A percentile compares a stretch with the other conserved stretches of the same genome.
phyloP scores from a whole-genome alignment of 2,113 vertebrate species.

The Pteronura brasiliensis region DNA sequence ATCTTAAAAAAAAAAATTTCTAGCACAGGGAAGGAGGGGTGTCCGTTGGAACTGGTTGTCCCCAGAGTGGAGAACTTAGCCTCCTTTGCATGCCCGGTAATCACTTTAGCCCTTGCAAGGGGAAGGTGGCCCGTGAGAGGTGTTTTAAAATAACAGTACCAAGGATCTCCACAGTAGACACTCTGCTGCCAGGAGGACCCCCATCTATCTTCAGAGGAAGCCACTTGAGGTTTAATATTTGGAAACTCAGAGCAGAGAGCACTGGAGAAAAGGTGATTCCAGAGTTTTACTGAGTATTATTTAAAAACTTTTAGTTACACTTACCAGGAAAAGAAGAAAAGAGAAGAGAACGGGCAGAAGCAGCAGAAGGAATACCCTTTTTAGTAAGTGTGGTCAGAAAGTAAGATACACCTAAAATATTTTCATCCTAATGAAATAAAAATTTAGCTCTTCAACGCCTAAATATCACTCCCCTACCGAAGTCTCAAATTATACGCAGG shows the following conservation, averaged over 20 bases:
- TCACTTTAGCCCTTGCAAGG: background rate
- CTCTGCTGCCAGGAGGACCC: background rate
- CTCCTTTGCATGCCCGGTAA: background rate
- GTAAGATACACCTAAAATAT: constrained; percentile 1
- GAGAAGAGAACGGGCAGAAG: background rate
- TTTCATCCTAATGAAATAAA: background rate
- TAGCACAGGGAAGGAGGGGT: background rate
- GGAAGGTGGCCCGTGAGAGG: background rate
- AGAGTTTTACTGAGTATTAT: background rate
- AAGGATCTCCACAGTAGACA: background rate
- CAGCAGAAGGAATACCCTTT: background rate
- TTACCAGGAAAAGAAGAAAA: background rate
- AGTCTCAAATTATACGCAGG: background rate
- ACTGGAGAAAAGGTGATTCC: background rate
- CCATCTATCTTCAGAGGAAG: background rate
- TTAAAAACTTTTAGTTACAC: background rate
- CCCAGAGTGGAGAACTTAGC: background rate
- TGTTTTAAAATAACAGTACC: constrained; percentile 32
- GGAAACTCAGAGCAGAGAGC: background rate
- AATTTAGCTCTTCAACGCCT: background rate
- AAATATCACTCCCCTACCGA: background rate
- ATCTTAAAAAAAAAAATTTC: background rate
- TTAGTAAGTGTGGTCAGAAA: background rate
- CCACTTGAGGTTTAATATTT: background rate
- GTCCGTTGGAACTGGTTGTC: background rate